Evolutionary conservation across 2,113 vertebrate species (phyloP), one percentile per base, ranked within the genome.

Genomic region (Campylomormyrus tamandua): DNA sequence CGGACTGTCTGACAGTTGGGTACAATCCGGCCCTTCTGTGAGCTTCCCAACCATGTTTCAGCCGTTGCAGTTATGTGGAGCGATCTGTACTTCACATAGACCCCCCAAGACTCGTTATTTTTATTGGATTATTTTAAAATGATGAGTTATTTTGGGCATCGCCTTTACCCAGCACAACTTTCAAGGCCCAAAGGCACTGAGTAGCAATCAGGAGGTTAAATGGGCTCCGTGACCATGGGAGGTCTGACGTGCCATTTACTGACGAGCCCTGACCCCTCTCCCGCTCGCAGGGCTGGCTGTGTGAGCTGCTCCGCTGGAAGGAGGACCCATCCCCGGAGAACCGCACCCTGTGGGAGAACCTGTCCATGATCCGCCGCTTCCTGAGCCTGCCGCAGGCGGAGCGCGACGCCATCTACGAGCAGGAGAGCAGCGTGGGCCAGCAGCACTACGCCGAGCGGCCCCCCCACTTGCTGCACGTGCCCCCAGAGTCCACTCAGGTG

Each of bases 261-360:
- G 46, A 80, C 2, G 84, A 45, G 4, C 49, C n/a, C 52, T 3
- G 27, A 17, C 24, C 53, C 13, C 9, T 3, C 39, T 13, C 45
- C 45, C 5, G 1, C 39, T 93, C 87, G 85, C 90, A 98, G 98
- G 98, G 98, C 56, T 98, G 98, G 98, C 92, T 99, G 90, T 99
- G 98, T 92, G 98, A 99, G 95, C 96, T 99, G 89, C 94, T 99
- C 89, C 97, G 98, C 90, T 98, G 98, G 98, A 99, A 98, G 93
- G 98, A 99, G 96, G 97, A 98, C 88, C 98, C 98, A 31, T 97
- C 96, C 91, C 97, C 97, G 53, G 97, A 98, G 91, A 98, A 98
- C 95, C 96, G 98, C 89, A 98, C 98, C 77, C 95, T 99, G 89
- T 99, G 98, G 97, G 98, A 98, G 93, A 98, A 98, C 94, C 95